A percentile compares a stretch with the other conserved stretches of the same genome.
Conservation (phyloP, 2,113 vertebrate genomes). For the Picathartes gymnocephalus region DNA sequence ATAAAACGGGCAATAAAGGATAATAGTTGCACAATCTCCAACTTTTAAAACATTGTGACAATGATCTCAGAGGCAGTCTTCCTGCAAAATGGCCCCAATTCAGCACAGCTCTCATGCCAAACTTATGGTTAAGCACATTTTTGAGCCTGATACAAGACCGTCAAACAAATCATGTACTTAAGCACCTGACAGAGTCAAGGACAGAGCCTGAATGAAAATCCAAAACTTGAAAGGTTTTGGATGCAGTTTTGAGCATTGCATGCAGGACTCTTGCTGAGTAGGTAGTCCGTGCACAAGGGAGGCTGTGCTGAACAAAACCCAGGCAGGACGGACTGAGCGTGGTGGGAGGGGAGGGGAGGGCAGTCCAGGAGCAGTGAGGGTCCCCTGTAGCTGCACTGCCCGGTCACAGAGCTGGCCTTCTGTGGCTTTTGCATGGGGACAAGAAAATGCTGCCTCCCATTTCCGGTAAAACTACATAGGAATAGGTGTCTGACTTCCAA, state of each 20-base stretch:
- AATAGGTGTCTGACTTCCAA: neutral
- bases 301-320: neutral
- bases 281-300: neutral
- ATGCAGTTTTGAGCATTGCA: neutral
- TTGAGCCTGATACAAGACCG: neutral
- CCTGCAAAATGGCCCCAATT: neutral
- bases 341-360: neutral
- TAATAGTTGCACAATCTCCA: constrained; percentile 45
- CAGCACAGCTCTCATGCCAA: neutral
- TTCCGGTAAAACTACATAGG: fast-evolving
- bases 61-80: neutral
- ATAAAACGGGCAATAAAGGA: constrained; percentile 44
- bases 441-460: neutral
- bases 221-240: neutral
- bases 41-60: constrained; percentile 26
- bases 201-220: neutral
- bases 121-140: neutral
- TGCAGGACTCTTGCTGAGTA: neutral
- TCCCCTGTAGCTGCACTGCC: neutral
- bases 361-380: neutral
- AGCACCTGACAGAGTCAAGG: neutral
- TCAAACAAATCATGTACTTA: neutral
- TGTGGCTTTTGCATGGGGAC: neutral
- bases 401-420: neutral
- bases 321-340: no score